phyloP scores from a whole-genome alignment of 1,140 invertebrate genomes.

The Drosophila orena region DNA sequence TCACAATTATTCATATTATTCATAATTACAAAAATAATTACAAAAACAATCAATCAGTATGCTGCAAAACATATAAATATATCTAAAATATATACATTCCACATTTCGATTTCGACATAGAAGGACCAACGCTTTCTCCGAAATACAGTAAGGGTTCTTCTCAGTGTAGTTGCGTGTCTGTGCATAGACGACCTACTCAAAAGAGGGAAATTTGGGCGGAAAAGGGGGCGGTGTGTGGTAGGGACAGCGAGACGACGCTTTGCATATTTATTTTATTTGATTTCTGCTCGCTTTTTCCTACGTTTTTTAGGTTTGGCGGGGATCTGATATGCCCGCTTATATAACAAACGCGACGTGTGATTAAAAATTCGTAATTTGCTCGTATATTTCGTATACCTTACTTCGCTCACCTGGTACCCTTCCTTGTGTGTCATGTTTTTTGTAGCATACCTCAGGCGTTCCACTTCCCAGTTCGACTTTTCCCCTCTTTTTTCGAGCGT shows the following conservation, averaged over 20 bases:
- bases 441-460: conserved; percentile 47
- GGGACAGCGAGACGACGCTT: conserved; percentile 63
- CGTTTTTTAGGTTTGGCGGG: conserved; percentile 17
- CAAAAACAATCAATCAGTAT: too few relatives aligned
- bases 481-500: conserved; percentile 54
- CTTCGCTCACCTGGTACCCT: conserved; percentile 25
- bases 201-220: conserved; percentile 18
- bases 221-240: background rate
- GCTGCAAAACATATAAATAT: too few relatives aligned
- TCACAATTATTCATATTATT: too few relatives aligned
- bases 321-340: conserved; percentile 40
- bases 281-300: conserved; percentile 57
- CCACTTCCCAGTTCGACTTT: conserved; percentile 36
- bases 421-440: conserved; percentile 53
- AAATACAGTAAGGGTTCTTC: background rate
- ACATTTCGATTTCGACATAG: too few relatives aligned
- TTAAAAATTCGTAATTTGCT: conserved; percentile 78
- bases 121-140: too few relatives aligned
- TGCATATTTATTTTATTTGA: conserved; percentile 83
- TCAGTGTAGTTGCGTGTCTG: conserved; percentile 68
- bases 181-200: conserved; percentile 76
- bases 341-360: conserved; percentile 75
- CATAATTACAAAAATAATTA: too few relatives aligned
- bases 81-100: too few relatives aligned
- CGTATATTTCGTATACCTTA: conserved; percentile 42